A percentile compares a stretch with the other conserved stretches of the same genome.
phyloP scores from a whole-genome alignment of 2,113 vertebrate genomes.

The Podiceps cristatus region DNA sequence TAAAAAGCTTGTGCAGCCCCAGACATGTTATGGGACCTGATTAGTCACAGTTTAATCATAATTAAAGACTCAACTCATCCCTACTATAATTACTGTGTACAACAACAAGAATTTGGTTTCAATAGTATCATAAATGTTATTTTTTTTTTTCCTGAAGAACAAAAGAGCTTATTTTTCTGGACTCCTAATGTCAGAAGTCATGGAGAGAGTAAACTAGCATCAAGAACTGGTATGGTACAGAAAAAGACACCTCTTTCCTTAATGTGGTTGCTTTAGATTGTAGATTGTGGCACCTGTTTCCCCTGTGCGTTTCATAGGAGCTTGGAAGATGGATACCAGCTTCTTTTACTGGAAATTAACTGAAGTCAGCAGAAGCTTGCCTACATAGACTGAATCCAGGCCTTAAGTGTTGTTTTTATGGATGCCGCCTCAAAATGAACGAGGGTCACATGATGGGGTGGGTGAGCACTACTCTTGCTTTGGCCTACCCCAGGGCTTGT shows the following conservation, averaged over 20 bases:
- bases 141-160: neutral
- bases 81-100: neutral
- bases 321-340: neutral
- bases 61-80: neutral
- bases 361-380: neutral
- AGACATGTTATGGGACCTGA: fast-evolving
- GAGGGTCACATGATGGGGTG: too few relatives aligned
- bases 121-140: neutral
- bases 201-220: neutral
- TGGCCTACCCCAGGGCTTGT: neutral
- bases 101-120: neutral
- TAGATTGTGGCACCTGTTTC: neutral
- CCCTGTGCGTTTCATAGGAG: neutral
- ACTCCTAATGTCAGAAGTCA: neutral
- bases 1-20: neutral
- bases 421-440: neutral
- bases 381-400: neutral
- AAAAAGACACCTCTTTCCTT: neutral
- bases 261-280: neutral
- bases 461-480: neutral
- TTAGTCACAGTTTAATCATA: neutral
- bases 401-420: neutral
- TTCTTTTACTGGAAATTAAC: neutral
- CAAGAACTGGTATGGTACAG: neutral
- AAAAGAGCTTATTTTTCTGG: neutral